phyloP scores from a whole-genome alignment of 2,797 vertebrate genomes.

The Aplochiton taeniatus region DNA sequence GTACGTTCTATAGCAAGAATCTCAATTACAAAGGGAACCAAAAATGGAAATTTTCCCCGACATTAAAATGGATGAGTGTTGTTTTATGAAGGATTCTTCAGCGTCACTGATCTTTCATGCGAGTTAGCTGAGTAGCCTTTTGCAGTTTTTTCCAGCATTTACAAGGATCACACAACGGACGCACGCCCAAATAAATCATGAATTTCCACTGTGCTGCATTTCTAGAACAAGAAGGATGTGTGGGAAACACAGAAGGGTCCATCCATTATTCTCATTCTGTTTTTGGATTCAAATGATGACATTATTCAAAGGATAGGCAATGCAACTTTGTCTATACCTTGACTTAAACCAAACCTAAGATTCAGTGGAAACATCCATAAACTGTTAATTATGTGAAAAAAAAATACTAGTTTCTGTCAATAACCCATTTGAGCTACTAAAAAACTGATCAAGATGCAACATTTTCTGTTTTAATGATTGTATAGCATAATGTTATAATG shows the following conservation, averaged over 20 bases:
- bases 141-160: constrained; percentile 50
- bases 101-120: constrained; percentile 67
- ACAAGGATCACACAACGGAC: constrained; percentile 51
- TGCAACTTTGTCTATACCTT: no score
- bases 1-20: constrained; percentile 69
- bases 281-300: constrained; percentile 1
- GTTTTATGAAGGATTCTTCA: constrained; percentile 65
- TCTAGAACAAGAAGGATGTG: constrained; percentile 31
- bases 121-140: constrained; percentile 57
- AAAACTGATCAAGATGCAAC: no score
- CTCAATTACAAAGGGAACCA: constrained; percentile 66
- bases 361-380: no score
- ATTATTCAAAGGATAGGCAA: no score
- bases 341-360: no score
- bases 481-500: no score
- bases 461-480: no score
- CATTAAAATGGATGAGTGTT: constrained; percentile 76
- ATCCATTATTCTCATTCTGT: constrained; percentile 33
- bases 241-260: constrained; percentile 51
- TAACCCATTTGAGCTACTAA: no score
- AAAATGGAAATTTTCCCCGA: constrained; percentile 59
- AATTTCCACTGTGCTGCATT: constrained; percentile 53
- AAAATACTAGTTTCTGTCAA: no score
- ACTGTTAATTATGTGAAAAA: no score
- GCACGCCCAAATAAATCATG: constrained; percentile 64